A percentile compares a stretch with the other conserved stretches of the same genome.
Evolutionary conservation across 2,113 vertebrate genomes (phyloP).

Genomic region (Agapornis roseicollis): DNA sequence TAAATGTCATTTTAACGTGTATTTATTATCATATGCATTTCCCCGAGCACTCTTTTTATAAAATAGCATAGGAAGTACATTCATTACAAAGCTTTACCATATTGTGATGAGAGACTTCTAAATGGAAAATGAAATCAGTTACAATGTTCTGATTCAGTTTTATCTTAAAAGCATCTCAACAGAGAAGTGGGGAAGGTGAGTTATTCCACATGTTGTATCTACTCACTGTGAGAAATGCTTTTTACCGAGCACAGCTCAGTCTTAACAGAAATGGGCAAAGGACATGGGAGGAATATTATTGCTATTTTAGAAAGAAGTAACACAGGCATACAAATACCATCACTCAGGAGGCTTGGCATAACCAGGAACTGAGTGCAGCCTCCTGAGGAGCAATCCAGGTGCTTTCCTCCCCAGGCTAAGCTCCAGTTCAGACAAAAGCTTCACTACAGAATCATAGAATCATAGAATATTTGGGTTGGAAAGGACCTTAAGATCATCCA

Average conservation of each 20-base stretch:
- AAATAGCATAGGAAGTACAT: background rate
- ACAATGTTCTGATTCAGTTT: background rate
- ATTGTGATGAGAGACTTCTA: background rate
- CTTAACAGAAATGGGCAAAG: background rate
- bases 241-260: background rate
- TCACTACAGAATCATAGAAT: too few relatives aligned
- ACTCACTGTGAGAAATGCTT: background rate
- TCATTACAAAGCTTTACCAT: background rate
- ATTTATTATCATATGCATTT: background rate
- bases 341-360: background rate
- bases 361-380: background rate
- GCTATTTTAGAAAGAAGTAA: background rate
- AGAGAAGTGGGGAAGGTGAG: background rate
- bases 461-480: too few relatives aligned
- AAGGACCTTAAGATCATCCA: too few relatives aligned
- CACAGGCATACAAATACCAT: background rate
- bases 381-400: background rate
- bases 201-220: background rate
- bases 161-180: constrained; percentile 36
- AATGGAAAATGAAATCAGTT: constrained; percentile 22
- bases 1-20: background rate
- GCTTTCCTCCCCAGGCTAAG: background rate
- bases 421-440: background rate
- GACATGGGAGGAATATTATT: background rate
- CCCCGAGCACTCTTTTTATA: background rate